Percentiles rank a stretch among this genome's conserved stretches.
These are phyloP conservation scores for Caenorhabditis doughertyi DNA, from an alignment of 2,888 invertebrate genomes.

Conservation along the genomic window DNA sequence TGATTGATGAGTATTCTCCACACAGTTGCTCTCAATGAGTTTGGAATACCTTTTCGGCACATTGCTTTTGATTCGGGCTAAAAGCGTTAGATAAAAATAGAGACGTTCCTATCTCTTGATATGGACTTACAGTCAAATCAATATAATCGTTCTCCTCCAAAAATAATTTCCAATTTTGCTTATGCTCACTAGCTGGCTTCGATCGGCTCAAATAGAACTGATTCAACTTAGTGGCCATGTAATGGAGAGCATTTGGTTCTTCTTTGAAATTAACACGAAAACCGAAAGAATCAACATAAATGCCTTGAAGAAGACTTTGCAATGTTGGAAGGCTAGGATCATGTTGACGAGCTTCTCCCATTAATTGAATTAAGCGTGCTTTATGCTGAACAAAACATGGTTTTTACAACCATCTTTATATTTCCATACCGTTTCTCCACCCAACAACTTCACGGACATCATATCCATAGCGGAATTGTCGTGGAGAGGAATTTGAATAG, in stretches of 20 bases:
- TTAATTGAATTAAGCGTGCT: constrained; percentile 83
- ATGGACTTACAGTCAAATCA: constrained; percentile 53
- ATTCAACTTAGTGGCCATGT: constrained; percentile 84
- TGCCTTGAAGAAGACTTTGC: constrained; percentile 79
- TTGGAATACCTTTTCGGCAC: constrained; percentile 84
- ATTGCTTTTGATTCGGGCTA: constrained; percentile 84
- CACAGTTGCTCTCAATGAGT: constrained; percentile 83
- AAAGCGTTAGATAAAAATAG: constrained; percentile 18
- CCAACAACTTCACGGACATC: constrained; percentile 84
- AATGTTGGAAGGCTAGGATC: constrained; percentile 85
- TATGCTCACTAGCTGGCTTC: constrained; percentile 83
- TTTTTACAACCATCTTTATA: background rate
- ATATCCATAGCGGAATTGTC: constrained; percentile 84
- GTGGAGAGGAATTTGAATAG: constrained; percentile 84
- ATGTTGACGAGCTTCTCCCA: constrained; percentile 84
- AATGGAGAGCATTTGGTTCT: constrained; percentile 84
- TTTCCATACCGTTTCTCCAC: constrained; percentile 84
- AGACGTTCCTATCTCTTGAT: background rate
- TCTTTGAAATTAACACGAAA: constrained; percentile 84
- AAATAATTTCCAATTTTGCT: constrained; percentile 83
- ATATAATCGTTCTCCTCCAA: constrained; percentile 79
- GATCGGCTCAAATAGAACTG: constrained; percentile 70
- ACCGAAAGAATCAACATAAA: constrained; percentile 85
- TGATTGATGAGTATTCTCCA: constrained; percentile 84
- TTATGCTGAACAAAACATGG: constrained; percentile 84